A percentile compares a stretch with the other conserved stretches of the same genome.
phyloP scores from a whole-genome alignment of 2,888 invertebrate genomes.

The Holacanthella duospinosa region DNA sequence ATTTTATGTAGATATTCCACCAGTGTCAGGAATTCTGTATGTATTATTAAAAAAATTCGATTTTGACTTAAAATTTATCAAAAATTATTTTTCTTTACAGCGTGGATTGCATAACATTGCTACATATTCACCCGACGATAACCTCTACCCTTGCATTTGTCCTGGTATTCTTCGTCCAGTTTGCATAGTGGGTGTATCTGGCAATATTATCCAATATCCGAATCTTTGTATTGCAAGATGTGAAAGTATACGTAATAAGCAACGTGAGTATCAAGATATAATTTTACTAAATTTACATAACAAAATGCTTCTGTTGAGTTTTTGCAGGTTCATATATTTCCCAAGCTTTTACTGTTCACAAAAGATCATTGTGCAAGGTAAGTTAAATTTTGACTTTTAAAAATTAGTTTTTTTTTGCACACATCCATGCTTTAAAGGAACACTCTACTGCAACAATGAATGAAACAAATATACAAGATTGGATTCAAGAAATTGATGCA shows the following conservation, averaged over 20 bases:
- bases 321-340: background rate
- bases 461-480: background rate
- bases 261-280: too few relatives aligned
- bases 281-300: background rate
- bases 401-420: too few relatives aligned
- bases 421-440: background rate
- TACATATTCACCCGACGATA: background rate
- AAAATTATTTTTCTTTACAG: too few relatives aligned
- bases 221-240: background rate
- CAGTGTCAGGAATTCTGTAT: too few relatives aligned
- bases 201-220: background rate
- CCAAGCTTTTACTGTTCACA: background rate
- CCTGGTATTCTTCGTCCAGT: background rate
- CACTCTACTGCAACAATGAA: background rate
- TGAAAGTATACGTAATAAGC: background rate
- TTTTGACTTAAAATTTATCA: too few relatives aligned
- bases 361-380: background rate
- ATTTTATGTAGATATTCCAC: too few relatives aligned
- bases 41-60: too few relatives aligned
- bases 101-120: background rate
- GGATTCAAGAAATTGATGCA: background rate
- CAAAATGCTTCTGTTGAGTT: background rate
- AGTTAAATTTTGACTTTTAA: too few relatives aligned
- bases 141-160: background rate
- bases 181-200: background rate